These are phyloP conservation scores for Phymastichus coffea DNA, from an alignment of 1,140 invertebrate species.

Conservation along the genomic window DNA sequence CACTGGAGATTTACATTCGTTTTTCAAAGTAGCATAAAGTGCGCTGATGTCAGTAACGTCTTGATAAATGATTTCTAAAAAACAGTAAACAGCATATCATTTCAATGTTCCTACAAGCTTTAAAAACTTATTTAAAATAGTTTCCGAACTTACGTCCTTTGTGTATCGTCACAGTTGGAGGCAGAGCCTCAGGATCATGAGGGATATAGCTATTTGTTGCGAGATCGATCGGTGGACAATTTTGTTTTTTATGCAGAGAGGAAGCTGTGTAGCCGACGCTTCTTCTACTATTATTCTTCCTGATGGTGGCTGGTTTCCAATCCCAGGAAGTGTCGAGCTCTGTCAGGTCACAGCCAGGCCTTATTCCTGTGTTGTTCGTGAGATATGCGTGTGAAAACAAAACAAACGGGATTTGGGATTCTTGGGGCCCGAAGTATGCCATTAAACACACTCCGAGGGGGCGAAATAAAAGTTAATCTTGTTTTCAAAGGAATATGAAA, in stretches of 20 bases:
- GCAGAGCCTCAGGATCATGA: constrained; percentile 55
- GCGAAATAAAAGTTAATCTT: constrained; percentile 26
- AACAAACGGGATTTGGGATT: constrained; percentile 46
- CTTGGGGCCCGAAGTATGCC: constrained; percentile 28
- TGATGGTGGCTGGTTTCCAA: constrained; percentile 44
- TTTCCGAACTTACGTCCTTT: constrained; percentile 61
- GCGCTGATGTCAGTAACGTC: constrained; percentile 57
- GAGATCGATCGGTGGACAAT: constrained; percentile 55
- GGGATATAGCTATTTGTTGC: constrained; percentile 63
- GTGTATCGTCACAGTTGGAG: constrained; percentile 59
- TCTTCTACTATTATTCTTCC: constrained; percentile 45
- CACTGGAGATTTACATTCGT: constrained; percentile 62
- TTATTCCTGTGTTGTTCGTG: constrained; percentile 61
- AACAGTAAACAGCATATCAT: too few species aligned
- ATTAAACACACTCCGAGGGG: constrained; percentile 14
- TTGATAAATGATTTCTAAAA: constrained; percentile 61
- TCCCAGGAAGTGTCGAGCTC: constrained; percentile 66
- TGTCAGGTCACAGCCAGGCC: constrained; percentile 85
- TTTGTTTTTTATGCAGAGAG: constrained; percentile 44
- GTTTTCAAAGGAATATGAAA: constrained; percentile 18
- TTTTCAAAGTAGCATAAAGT: constrained; percentile 58
- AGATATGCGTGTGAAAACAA: constrained; percentile 50
- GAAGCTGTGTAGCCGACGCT: constrained; percentile 41
- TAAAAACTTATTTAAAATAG: too few species aligned
- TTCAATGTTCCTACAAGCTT: too few species aligned